Evolutionary conservation across 2,888 invertebrate genomes (phyloP), one percentile per base, ranked within the genome.

Genomic region (Morpho deidamia): DNA sequence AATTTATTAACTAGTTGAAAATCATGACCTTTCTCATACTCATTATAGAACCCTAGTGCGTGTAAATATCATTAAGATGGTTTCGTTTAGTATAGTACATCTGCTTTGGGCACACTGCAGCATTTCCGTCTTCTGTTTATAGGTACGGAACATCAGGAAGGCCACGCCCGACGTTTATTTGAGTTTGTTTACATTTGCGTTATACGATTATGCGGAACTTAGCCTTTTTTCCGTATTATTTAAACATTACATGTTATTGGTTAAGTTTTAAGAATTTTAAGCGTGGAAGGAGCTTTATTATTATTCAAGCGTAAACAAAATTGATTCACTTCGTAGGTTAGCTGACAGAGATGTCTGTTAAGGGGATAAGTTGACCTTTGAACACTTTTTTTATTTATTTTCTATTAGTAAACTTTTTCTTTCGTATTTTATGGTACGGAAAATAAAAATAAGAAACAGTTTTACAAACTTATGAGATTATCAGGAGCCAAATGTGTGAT

Each of bases 41-140:
- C 12, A 7, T 11, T 35, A 12, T 12, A 35, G 14, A 34, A 34
- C 35, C 44, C 34, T 8, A 34, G 11, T 35, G 12, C 12, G 34
- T 35, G 12, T 12, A 44, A 44, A 12, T 12, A 44, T 12, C 12
- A 40, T 11, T 23, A 23, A 55, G 11, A 44, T 32, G 34, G 56
- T 50, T 53, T 54, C 46, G 50, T 52, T 57, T 53, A 51, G 46
- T 55, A 41, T 45, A 39, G 42, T 51, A 42, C 51, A 56, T 50
- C 44, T 44, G 45, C 44, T 45, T 55, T 46, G 52, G 50, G 72
- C 76, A 40, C 69, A 73, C 69, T 69, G 64, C 62, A 62, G 59
- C 60, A 70, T 78, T 86, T 87, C 87, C 87, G 83, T 75, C 69
- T 64, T 76, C 84, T 77, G 77, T 79, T 80, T 86, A 83, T 83